These are phyloP conservation scores for Drosophila cracens DNA, from an alignment of 2,888 invertebrate species.

Conservation along the genomic window DNA sequence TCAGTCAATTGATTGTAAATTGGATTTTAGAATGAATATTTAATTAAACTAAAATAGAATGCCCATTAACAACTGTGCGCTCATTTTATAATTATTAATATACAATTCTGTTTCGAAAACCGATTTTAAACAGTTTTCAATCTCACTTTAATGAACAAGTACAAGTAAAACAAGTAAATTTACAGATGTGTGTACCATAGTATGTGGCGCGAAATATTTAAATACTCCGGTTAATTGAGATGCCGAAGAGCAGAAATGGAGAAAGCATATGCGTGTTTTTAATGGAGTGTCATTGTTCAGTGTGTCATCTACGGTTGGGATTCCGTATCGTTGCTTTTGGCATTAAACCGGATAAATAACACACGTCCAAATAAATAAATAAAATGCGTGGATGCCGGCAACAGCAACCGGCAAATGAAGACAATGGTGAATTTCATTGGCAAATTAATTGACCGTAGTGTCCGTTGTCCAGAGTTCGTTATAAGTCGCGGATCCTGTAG, in stretches of 20 bases:
- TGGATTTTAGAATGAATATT: background rate
- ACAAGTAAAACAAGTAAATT: background rate
- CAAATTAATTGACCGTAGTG: slow-evolving; percentile 62
- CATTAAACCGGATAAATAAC: slow-evolving; percentile 69
- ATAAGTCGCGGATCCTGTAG: background rate
- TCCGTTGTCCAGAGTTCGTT: background rate
- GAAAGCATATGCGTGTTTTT: slow-evolving; percentile 38
- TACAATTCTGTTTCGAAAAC: background rate
- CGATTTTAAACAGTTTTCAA: background rate
- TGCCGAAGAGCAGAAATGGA: background rate
- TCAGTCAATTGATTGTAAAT: background rate
- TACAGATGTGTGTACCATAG: background rate
- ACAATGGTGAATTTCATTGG: slow-evolving; percentile 46
- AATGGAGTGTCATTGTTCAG: slow-evolving; percentile 69
- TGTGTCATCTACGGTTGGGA: slow-evolving; percentile 22
- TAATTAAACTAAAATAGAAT: background rate
- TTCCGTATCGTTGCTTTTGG: slow-evolving; percentile 54
- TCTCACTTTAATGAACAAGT: background rate
- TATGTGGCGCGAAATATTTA: slow-evolving; percentile 7
- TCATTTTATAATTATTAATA: background rate
- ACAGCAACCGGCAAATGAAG: slow-evolving; percentile 27
- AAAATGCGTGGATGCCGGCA: slow-evolving; percentile 48
- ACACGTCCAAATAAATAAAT: slow-evolving; percentile 60
- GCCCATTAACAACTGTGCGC: too few relatives aligned
- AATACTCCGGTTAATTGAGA: slow-evolving; percentile 14